These are phyloP conservation scores for Scortum barcoo DNA, from an alignment of 2,113 vertebrate species.

Conservation along the genomic window DNA sequence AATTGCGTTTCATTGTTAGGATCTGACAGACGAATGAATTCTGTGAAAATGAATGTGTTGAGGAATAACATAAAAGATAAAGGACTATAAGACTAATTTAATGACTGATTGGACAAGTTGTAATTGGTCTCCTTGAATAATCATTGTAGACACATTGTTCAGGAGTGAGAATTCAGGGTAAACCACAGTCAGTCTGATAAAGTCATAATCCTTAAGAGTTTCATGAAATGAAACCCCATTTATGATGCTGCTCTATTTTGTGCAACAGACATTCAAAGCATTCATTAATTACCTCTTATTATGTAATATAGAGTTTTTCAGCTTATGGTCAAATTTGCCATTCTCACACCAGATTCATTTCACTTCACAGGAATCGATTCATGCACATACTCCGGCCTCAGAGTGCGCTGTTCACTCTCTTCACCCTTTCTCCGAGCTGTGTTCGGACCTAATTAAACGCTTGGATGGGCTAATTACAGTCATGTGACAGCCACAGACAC, in stretches of 20 bases:
- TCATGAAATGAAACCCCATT: not conserved
- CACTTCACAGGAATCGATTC: not conserved
- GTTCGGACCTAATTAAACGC: too few species aligned
- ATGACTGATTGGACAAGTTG: constrained; percentile 1
- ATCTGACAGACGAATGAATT: constrained; percentile 16
- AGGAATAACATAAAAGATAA: constrained; percentile 23
- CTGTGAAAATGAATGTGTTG: constrained; percentile 10
- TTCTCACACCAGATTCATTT: not conserved
- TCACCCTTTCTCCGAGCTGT: too few species aligned
- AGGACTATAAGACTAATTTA: constrained; percentile 6
- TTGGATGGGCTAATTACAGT: too few species aligned
- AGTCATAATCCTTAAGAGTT: not conserved
- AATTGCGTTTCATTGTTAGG: constrained; percentile 24
- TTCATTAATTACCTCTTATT: not conserved
- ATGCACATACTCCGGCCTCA: not conserved
- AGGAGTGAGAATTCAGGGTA: not conserved
- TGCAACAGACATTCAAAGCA: not conserved
- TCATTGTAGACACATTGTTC: not conserved
- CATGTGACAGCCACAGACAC: too few species aligned
- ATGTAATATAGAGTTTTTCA: not conserved
- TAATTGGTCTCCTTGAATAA: constrained; percentile 26
- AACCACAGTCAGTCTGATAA: not conserved
- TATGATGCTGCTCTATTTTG: not conserved
- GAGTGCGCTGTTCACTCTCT: too few species aligned
- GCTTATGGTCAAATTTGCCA: not conserved